phyloP scores from a whole-genome alignment of 2,888 invertebrate species.

The Pycnomerus fuliginosus region DNA sequence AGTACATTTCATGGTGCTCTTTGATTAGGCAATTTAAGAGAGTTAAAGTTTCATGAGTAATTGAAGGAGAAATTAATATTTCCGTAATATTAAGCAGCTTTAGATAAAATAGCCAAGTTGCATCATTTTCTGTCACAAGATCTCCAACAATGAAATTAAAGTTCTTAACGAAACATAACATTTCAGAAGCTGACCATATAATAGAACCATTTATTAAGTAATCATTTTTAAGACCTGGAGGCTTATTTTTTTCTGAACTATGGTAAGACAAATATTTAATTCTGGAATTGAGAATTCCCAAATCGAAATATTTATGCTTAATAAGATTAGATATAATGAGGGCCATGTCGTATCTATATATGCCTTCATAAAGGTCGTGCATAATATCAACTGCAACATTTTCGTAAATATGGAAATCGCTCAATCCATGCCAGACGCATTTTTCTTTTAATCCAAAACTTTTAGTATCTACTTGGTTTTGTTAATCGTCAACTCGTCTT shows the following conservation, averaged over 20 bases:
- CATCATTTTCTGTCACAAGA: neutral
- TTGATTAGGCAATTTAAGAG: neutral
- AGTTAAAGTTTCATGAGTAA: neutral
- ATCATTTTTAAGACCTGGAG: constrained; percentile 17
- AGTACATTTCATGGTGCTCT: constrained; percentile 8
- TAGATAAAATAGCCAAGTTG: neutral
- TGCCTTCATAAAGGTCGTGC: constrained; percentile 24
- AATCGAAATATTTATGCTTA: constrained; percentile 12
- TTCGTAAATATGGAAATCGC: constrained; percentile 15
- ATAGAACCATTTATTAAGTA: constrained; percentile 18
- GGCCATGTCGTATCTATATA: constrained; percentile 23
- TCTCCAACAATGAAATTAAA: constrained; percentile 3
- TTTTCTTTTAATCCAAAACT: constrained; percentile 15
- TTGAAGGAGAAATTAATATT: neutral
- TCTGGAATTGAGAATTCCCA: constrained; percentile 15
- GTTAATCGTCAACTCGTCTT: neutral
- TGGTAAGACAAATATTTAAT: constrained; percentile 21
- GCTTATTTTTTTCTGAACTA: constrained; percentile 19
- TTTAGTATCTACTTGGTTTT: neutral
- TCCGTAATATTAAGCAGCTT: neutral
- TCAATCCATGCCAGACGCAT: constrained; percentile 11
- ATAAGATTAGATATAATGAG: constrained; percentile 17
- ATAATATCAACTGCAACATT: constrained; percentile 24
- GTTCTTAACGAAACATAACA: constrained; percentile 18
- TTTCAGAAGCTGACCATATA: constrained; percentile 22